phyloP scores from a whole-genome alignment of 2,797 vertebrate species.

The Pseudochaenichthys georgianus region DNA sequence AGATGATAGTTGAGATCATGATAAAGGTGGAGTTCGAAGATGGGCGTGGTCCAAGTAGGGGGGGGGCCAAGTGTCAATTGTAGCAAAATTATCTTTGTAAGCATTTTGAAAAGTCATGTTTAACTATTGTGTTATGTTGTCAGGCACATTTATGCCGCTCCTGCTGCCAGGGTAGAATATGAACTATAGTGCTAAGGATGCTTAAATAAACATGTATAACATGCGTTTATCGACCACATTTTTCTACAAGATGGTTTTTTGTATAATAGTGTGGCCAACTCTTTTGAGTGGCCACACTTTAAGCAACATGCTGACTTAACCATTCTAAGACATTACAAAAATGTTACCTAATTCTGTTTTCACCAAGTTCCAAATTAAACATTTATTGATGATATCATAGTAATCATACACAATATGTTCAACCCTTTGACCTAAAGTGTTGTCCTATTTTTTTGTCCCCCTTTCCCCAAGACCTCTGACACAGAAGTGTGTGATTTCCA shows the following conservation, averaged over 20 bases:
- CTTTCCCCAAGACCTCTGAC: conserved; percentile 31
- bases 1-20: too few relatives aligned
- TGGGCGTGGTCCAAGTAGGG: too few relatives aligned
- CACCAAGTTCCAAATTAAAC: neutral
- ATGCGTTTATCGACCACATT: neutral
- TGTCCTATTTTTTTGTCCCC: neutral
- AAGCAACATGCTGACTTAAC: neutral
- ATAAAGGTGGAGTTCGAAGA: too few relatives aligned
- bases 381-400: neutral
- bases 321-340: too few relatives aligned
- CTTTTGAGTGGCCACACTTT: neutral
- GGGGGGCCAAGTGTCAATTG: too few relatives aligned
- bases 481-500: conserved; percentile 44
- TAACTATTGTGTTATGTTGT: neutral
- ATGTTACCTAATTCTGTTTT: neutral
- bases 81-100: neutral
- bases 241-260: neutral
- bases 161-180: neutral
- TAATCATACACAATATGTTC: neutral
- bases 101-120: neutral
- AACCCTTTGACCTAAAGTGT: neutral
- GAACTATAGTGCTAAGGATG: neutral
- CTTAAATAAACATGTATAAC: neutral
- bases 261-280: too few relatives aligned
- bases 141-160: neutral